phyloP scores from a whole-genome alignment of 2,888 invertebrate species.

The Cremastobaeus sp. region DNA sequence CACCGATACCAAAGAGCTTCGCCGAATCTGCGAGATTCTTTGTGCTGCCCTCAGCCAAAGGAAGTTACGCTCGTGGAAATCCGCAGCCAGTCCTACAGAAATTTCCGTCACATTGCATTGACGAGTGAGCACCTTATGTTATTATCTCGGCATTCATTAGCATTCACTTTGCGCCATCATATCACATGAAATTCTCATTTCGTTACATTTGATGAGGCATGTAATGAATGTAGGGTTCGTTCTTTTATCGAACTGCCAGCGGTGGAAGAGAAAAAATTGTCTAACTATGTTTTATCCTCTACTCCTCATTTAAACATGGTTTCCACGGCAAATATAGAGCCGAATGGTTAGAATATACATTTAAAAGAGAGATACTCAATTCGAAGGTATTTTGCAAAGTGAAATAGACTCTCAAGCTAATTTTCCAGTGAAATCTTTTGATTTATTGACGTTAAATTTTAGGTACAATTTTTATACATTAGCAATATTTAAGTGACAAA shows the following conservation, averaged over 20 bases:
- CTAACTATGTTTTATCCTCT: too few relatives aligned
- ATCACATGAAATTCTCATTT: conserved; percentile 33
- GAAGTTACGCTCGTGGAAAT: conserved; percentile 6
- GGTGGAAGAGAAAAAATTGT: too few relatives aligned
- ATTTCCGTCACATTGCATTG: conserved; percentile 22
- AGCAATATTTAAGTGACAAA: too few relatives aligned
- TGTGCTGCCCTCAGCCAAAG: conserved; percentile 23
- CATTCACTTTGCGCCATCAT: conserved; percentile 24
- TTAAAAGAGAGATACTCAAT: too few relatives aligned
- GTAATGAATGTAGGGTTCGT: conserved; percentile 18
- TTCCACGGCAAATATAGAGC: too few relatives aligned
- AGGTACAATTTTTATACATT: too few relatives aligned
- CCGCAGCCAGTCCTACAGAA: not conserved
- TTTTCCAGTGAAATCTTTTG: too few relatives aligned
- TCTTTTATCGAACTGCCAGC: not conserved
- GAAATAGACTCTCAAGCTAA: too few relatives aligned
- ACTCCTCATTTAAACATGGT: too few relatives aligned
- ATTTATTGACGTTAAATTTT: too few relatives aligned
- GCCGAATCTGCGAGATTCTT: conserved; percentile 53
- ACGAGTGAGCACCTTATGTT: conserved; percentile 17
- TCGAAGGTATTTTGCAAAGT: too few relatives aligned
- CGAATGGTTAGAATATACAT: too few relatives aligned
- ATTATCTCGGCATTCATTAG: conserved; percentile 32
- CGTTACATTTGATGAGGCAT: conserved; percentile 24
- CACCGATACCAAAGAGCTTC: conserved; percentile 44